Percentiles rank a stretch among this genome's conserved stretches.
phyloP scores from a whole-genome alignment of 2,888 invertebrate genomes.

The Ligdia adustata region DNA sequence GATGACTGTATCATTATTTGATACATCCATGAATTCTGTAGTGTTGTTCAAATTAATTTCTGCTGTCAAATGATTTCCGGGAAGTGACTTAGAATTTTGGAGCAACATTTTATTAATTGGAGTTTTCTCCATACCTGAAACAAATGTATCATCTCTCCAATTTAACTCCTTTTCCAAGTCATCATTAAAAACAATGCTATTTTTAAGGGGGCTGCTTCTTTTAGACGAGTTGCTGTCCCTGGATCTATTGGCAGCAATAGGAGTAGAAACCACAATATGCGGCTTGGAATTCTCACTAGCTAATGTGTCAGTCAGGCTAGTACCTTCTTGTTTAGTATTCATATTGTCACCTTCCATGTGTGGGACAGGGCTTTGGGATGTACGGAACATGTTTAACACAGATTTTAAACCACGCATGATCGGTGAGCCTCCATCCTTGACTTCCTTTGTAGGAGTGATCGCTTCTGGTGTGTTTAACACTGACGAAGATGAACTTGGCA shows the following conservation, averaged over 20 bases:
- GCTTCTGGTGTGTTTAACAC: slow-evolving; percentile 65
- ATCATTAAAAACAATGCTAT: slow-evolving; percentile 69
- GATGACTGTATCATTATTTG: slow-evolving; percentile 56
- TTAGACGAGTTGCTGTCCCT: slow-evolving; percentile 54
- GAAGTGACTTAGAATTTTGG: slow-evolving; percentile 37
- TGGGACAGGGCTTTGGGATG: slow-evolving; percentile 73
- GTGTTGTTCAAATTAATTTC: slow-evolving; percentile 48
- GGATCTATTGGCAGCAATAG: slow-evolving; percentile 51
- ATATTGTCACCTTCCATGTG: slow-evolving; percentile 44
- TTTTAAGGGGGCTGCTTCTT: slow-evolving; percentile 66
- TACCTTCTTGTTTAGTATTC: slow-evolving; percentile 20
- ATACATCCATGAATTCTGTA: slow-evolving; percentile 71
- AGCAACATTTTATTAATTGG: slow-evolving; percentile 69
- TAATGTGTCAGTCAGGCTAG: slow-evolving; percentile 26
- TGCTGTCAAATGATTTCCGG: slow-evolving; percentile 9
- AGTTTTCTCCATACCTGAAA: slow-evolving; percentile 69
- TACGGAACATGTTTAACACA: slow-evolving; percentile 73
- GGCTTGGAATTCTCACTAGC: slow-evolving; percentile 24
- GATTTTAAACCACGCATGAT: slow-evolving; percentile 74
- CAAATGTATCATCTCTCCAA: slow-evolving; percentile 75
- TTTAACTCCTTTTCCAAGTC: slow-evolving; percentile 71
- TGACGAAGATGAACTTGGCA: slow-evolving; percentile 67
- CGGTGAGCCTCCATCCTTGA: slow-evolving; percentile 68
- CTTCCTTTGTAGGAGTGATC: slow-evolving; percentile 71
- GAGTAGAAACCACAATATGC: slow-evolving; percentile 60